Evolutionary conservation across 2,888 invertebrate species (phyloP).

Genomic region (Cistogaster globosa): DNA sequence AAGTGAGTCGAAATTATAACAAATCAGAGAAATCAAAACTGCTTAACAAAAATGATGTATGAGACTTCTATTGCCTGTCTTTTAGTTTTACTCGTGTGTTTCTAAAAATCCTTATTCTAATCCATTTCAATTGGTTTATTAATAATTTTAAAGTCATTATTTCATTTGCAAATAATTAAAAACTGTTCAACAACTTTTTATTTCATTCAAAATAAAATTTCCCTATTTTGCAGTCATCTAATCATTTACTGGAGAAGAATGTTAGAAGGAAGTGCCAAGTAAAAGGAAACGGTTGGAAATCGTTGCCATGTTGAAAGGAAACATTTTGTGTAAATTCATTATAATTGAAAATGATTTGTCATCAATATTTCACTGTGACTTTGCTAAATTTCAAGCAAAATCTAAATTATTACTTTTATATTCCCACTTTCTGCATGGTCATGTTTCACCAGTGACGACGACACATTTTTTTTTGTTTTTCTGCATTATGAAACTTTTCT

Average conservation of each 20-base stretch:
- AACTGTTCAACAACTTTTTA: background rate
- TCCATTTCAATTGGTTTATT: too few relatives aligned
- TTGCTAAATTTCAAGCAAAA: slow-evolving; percentile 58
- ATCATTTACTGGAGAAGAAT: slow-evolving; percentile 13
- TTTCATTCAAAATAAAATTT: slow-evolving; percentile 21
- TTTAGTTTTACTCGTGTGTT: too few relatives aligned
- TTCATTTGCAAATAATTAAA: background rate
- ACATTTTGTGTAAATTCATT: slow-evolving; percentile 62
- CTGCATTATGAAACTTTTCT: background rate
- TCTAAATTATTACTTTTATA: slow-evolving; percentile 69
- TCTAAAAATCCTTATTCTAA: too few relatives aligned
- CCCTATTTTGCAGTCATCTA: slow-evolving; percentile 20
- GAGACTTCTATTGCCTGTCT: too few relatives aligned
- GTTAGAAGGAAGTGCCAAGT: background rate
- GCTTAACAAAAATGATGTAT: too few relatives aligned
- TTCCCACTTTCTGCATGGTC: slow-evolving; percentile 45
- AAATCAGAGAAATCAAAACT: too few relatives aligned
- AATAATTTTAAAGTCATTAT: too few relatives aligned
- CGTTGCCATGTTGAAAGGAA: slow-evolving; percentile 22
- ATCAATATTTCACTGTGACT: slow-evolving; percentile 65
- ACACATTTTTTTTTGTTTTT: slow-evolving; percentile 4
- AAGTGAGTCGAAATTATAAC: too few relatives aligned
- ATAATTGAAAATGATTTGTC: slow-evolving; percentile 70
- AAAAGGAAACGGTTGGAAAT: slow-evolving; percentile 42
- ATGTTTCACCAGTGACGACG: slow-evolving; percentile 37